Evolutionary conservation across 1,140 invertebrate species (phyloP).

Genomic region (roundworm (Caenorhabditis elegans)): DNA sequence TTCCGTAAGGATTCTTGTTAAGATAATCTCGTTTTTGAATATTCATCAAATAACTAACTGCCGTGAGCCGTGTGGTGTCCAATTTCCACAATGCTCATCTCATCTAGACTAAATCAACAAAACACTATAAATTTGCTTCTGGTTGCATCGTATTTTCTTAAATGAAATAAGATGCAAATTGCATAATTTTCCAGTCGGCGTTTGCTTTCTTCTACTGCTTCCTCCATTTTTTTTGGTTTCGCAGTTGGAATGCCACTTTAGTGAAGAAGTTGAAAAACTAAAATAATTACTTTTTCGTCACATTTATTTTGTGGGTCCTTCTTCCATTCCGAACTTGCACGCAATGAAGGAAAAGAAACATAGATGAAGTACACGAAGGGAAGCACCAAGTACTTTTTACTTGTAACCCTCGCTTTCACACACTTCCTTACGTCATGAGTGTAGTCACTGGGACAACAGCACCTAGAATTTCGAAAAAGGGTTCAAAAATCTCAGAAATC

Average conservation of each 20-base stretch:
- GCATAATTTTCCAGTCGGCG: neutral
- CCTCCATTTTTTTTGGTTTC: neutral
- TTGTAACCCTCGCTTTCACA: neutral
- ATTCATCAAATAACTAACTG: no score
- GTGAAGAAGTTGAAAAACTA: neutral
- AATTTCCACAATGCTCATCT: neutral
- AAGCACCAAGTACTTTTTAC: neutral
- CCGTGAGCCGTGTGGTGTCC: no score
- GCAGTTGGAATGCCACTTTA: neutral
- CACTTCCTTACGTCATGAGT: neutral
- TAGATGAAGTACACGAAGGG: neutral
- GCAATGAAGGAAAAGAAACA: neutral
- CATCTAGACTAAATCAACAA: constrained; percentile 14
- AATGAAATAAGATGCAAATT: constrained; percentile 27
- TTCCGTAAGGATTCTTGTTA: no score
- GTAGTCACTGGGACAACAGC: neutral
- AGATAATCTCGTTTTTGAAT: no score
- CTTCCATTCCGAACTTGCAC: neutral
- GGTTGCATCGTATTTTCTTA: neutral
- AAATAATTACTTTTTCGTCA: constrained; percentile 17
- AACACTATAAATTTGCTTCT: neutral
- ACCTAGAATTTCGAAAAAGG: neutral
- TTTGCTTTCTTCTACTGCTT: neutral
- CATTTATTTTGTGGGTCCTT: neutral
- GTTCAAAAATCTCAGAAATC: neutral